Evolutionary conservation across 2,797 vertebrate species (phyloP).

Genomic region (Cynopterus sphinx): DNA sequence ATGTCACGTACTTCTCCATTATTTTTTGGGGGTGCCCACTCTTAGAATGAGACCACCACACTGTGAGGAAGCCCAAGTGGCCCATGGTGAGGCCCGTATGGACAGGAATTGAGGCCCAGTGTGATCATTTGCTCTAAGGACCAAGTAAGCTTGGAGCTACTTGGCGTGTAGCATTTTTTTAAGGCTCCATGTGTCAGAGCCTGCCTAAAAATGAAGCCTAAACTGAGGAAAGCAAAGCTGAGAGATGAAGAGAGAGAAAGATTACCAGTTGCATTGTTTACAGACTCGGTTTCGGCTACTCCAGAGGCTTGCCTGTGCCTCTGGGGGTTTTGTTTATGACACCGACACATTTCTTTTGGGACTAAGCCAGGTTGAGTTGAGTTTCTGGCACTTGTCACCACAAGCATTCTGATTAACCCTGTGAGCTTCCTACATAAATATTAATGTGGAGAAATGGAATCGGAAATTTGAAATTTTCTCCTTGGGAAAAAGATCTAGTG

Average conservation of each 20-base stretch:
- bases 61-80: neutral
- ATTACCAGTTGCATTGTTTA: neutral
- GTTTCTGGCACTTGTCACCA: neutral
- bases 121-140: neutral
- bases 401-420: neutral
- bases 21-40: neutral
- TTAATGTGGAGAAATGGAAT: neutral
- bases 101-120: neutral
- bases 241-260: neutral
- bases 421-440: neutral
- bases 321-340: neutral
- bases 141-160: neutral
- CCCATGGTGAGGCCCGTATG: neutral
- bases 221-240: neutral
- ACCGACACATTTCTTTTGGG: neutral
- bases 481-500: neutral
- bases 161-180: neutral
- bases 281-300: neutral
- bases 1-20: neutral
- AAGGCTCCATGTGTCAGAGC: neutral
- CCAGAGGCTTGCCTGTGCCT: neutral
- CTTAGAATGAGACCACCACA: neutral
- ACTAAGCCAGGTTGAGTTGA: neutral
- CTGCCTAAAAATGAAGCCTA: neutral
- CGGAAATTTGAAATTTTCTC: conserved; percentile 6